Evolutionary conservation across 2,113 vertebrate species (phyloP).

Genomic region (Carollia perspicillata): DNA sequence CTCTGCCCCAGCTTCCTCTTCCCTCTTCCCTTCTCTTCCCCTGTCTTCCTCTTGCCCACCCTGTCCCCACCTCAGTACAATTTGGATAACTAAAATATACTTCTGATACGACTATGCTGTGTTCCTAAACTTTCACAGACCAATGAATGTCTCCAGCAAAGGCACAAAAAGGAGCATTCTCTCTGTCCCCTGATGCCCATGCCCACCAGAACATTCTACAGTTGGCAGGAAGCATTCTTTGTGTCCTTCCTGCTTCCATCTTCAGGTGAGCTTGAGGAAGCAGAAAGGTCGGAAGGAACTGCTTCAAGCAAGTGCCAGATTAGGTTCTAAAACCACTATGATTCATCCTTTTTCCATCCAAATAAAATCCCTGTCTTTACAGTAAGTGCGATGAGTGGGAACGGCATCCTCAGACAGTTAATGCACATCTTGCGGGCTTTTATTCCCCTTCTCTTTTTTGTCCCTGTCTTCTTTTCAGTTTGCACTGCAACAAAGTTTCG

Average conservation of each 20-base stretch:
- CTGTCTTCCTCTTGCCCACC: too few relatives aligned
- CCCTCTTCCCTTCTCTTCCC: background rate
- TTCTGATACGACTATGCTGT: background rate
- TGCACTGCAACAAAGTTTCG: constrained; percentile 54
- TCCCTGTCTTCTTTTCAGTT: constrained; percentile 57
- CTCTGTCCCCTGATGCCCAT: background rate
- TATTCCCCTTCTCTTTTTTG: background rate
- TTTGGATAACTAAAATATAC: background rate
- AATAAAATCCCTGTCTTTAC: constrained; percentile 66
- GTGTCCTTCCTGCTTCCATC: constrained; percentile 13
- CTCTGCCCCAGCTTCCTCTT: background rate
- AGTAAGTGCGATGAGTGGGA: constrained; percentile 66
- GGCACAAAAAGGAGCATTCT: background rate
- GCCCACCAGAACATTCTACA: background rate
- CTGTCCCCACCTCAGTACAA: background rate
- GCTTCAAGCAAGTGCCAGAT: background rate
- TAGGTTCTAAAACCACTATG: constrained; percentile 45
- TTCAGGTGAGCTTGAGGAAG: background rate
- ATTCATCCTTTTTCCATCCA: constrained; percentile 64
- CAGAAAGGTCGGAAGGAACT: constrained; percentile 48
- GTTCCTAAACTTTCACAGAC: background rate
- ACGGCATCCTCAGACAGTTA: background rate
- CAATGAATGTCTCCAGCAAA: background rate
- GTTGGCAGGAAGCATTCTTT: background rate
- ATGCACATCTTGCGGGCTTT: background rate